These are phyloP conservation scores for Cephus spinipes DNA, from an alignment of 2,888 invertebrate genomes.

Conservation along the genomic window DNA sequence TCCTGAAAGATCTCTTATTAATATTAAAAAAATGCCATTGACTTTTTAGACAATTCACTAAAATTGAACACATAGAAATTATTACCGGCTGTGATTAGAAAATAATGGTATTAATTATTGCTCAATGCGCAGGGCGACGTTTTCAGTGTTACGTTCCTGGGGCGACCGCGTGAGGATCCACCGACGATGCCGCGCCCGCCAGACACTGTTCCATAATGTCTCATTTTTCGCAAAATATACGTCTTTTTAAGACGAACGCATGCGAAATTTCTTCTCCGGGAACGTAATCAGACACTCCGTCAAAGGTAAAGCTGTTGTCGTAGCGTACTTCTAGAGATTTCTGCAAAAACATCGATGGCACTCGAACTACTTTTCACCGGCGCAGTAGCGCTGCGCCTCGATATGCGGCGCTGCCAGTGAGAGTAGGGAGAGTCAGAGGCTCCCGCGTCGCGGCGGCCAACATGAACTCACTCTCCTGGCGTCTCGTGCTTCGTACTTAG, in stretches of 20 bases:
- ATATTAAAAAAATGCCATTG: too few relatives aligned
- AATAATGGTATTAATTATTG: neutral
- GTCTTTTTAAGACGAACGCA: slow-evolving; percentile 18
- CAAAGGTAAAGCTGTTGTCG: slow-evolving; percentile 41
- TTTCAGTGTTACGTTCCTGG: slow-evolving; percentile 25
- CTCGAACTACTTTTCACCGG: slow-evolving; percentile 34
- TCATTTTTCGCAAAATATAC: slow-evolving; percentile 44
- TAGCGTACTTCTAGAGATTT: slow-evolving; percentile 57
- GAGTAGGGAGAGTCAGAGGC: neutral
- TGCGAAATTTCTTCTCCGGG: neutral
- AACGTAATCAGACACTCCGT: slow-evolving; percentile 1
- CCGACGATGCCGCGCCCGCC: slow-evolving; percentile 50
- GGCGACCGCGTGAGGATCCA: slow-evolving; percentile 41
- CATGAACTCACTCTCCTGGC: slow-evolving; percentile 11
- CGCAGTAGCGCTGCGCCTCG: slow-evolving; percentile 13
- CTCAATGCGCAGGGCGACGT: slow-evolving; percentile 21
- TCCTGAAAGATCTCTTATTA: too few relatives aligned
- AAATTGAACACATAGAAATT: neutral
- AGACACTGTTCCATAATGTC: slow-evolving; percentile 50
- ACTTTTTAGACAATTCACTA: neutral
- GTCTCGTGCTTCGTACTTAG: slow-evolving; percentile 3
- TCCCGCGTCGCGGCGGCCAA: slow-evolving; percentile 21
- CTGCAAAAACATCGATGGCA: slow-evolving; percentile 12
- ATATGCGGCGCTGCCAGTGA: neutral
- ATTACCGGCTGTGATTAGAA: neutral